A percentile compares a stretch with the other conserved stretches of the same genome.
Conservation (phyloP, 2,797 vertebrate genomes). For the Centropyge bicolor region DNA sequence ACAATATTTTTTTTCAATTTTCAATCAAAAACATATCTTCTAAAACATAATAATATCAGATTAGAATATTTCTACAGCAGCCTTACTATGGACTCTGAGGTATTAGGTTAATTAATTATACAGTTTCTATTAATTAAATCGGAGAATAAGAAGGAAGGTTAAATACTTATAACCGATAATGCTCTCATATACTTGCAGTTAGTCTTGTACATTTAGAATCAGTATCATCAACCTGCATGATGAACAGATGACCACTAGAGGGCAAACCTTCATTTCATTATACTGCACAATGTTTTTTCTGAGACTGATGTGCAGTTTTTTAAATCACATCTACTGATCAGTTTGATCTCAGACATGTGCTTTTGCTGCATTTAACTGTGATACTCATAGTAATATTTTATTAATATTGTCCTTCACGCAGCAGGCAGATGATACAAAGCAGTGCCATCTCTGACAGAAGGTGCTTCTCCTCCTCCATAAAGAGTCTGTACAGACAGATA, state of each 20-base stretch:
- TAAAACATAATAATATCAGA: too few species aligned
- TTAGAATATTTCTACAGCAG: neutral
- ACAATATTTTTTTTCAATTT: neutral
- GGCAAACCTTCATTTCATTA: constrained; percentile 57
- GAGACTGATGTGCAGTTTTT: neutral
- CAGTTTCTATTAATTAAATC: neutral
- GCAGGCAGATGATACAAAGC: constrained; percentile 26
- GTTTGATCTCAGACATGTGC: constrained; percentile 8
- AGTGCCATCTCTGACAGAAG: constrained; percentile 3
- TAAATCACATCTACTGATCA: neutral
- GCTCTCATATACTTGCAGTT: neutral
- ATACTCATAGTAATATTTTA: neutral
- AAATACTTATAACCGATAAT: neutral
- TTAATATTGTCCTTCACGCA: neutral
- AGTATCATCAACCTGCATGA: constrained; percentile 17
- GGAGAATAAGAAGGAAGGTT: neutral
- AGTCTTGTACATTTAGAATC: neutral
- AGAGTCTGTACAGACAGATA: neutral
- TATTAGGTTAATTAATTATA: neutral
- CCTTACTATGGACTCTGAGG: neutral
- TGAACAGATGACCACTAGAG: constrained; percentile 64
- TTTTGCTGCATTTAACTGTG: neutral
- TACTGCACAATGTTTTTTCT: neutral
- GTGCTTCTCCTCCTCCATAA: neutral
- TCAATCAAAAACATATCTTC: neutral